Conservation (phyloP, 2,888 invertebrate genomes). For the Campoplex nolae region DNA sequence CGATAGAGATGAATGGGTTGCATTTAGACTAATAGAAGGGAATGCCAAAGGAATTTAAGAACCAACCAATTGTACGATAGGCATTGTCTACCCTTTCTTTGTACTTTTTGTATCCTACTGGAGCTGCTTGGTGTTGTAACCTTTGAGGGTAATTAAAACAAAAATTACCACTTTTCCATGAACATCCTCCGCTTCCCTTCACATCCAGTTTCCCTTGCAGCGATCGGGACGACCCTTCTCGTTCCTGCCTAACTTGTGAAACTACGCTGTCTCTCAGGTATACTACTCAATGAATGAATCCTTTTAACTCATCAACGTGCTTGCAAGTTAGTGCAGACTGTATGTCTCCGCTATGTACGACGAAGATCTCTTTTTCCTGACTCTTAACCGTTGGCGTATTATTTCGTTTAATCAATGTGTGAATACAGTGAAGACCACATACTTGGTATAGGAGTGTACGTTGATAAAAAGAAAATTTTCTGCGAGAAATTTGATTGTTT, state of each 20-base stretch:
- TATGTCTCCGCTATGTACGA: background rate
- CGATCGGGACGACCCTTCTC: background rate
- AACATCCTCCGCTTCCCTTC: constrained; percentile 39
- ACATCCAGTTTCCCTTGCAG: background rate
- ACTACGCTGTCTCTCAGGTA: background rate
- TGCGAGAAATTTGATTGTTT: background rate
- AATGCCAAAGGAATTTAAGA: constrained; percentile 36
- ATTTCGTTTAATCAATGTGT: too few relatives aligned
- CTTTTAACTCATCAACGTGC: constrained; percentile 62
- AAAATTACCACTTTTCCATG: constrained; percentile 57
- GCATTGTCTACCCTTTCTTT: constrained; percentile 17
- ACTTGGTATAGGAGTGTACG: background rate
- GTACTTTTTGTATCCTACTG: background rate
- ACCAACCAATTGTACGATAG: constrained; percentile 40
- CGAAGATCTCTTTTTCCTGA: background rate
- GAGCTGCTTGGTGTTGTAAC: constrained; percentile 51
- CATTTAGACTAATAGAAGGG: constrained; percentile 32
- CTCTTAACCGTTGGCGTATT: background rate
- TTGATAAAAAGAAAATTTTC: background rate
- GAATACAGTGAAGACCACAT: too few relatives aligned
- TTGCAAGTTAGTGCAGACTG: constrained; percentile 36
- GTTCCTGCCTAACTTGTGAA: background rate
- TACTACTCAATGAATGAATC: constrained; percentile 23
- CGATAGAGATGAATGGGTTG: constrained; percentile 56
- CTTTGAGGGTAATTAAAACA: constrained; percentile 59